Evolutionary conservation across 35 echinoderm and acorn worm genomes (phyloP).

Genomic region (Ophiothrix spiculata): DNA sequence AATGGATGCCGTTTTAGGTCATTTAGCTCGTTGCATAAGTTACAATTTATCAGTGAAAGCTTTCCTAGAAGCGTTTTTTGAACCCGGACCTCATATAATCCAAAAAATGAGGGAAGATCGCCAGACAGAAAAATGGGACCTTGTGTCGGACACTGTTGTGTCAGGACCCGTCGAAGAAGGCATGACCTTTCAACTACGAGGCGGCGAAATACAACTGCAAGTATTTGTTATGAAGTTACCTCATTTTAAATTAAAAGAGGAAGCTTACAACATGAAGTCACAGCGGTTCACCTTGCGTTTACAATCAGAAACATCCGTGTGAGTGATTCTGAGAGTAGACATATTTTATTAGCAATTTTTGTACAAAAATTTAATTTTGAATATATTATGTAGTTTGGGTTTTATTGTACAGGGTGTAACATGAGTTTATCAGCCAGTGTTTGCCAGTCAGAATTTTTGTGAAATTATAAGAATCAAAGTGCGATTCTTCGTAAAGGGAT

Average conservation of each 20-base stretch:
- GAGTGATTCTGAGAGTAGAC: conserved; percentile 9
- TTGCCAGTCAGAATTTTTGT: too few species aligned
- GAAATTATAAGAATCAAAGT: too few species aligned
- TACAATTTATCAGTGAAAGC: conserved; percentile 85
- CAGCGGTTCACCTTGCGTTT: conserved; percentile 87
- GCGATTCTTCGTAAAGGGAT: too few species aligned
- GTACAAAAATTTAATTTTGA: too few species aligned
- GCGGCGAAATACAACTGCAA: conserved; percentile 71
- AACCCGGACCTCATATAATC: conserved; percentile 77
- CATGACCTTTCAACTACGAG: conserved; percentile 78
- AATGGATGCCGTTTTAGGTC: conserved; percentile 87
- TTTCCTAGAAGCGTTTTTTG: conserved; percentile 91
- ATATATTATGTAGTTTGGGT: too few species aligned
- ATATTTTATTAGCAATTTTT: background rate
- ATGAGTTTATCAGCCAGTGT: too few species aligned
- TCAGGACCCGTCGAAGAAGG: conserved; percentile 69
- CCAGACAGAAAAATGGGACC: conserved; percentile 69
- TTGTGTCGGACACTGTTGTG: conserved; percentile 83
- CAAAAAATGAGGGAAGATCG: conserved; percentile 45
- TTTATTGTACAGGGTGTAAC: too few species aligned
- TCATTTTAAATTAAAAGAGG: conserved; percentile 83
- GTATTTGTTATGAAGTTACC: conserved; percentile 93
- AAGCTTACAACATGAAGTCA: conserved; percentile 89
- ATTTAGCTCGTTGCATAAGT: conserved; percentile 89
- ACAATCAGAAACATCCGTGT: conserved; percentile 95